A percentile compares a stretch with the other conserved stretches of the same genome.
Conservation (phyloP, 2,113 vertebrate species). For the Boulengeromyrus knoepffleri region DNA sequence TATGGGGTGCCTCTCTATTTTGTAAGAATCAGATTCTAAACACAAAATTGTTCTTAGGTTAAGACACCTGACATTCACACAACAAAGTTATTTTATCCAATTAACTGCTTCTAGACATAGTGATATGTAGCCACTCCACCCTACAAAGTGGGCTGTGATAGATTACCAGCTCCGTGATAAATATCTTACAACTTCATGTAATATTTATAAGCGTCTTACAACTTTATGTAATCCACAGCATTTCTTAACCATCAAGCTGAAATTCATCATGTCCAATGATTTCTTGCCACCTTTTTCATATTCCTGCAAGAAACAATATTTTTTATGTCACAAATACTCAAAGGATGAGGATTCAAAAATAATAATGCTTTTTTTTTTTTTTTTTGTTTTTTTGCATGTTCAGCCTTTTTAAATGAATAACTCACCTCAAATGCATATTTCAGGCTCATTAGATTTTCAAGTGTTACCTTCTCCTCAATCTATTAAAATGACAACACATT, state of each 20-base stretch:
- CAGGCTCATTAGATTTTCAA: constrained; percentile 55
- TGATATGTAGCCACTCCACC: neutral
- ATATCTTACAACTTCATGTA: neutral
- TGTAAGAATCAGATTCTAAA: neutral
- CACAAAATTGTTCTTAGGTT: neutral
- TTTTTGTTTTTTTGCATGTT: neutral
- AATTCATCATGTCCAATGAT: constrained; percentile 49
- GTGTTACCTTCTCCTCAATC: constrained; percentile 55
- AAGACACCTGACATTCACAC: neutral
- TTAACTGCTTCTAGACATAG: neutral
- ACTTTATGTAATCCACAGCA: constrained; percentile 44
- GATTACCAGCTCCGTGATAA: neutral
- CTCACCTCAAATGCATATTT: constrained; percentile 62
- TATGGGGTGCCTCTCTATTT: neutral
- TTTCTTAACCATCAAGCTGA: constrained; percentile 55
- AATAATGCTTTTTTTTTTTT: neutral
- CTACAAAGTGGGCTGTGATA: neutral
- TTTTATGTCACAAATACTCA: neutral
- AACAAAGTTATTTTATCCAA: neutral
- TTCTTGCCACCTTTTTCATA: constrained; percentile 45
- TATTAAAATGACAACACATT: constrained; percentile 34
- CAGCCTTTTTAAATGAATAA: neutral
- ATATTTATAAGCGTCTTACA: constrained; percentile 36
- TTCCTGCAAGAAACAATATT: constrained; percentile 43
- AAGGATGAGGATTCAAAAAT: neutral